Conservation (phyloP, 2,113 vertebrate species). For the Mirza zaza region DNA sequence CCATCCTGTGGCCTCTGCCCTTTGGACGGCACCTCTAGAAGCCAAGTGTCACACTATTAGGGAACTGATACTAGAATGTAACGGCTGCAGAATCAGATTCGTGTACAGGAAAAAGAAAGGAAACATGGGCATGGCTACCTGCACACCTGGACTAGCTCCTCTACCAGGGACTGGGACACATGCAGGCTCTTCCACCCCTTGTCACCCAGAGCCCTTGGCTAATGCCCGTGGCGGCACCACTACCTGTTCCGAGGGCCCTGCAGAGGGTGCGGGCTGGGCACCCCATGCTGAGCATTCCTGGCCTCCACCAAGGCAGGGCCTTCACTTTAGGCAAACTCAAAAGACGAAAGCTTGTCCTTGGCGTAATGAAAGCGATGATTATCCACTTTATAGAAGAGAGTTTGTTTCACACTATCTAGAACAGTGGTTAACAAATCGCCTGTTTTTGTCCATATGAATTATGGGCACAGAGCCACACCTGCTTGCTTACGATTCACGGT, state of each 20-base stretch:
- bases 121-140: not conserved
- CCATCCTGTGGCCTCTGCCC: not conserved
- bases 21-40: no score
- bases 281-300: fast-evolving
- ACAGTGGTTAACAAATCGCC: not conserved
- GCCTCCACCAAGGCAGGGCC: not conserved
- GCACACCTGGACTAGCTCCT: not conserved
- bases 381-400: not conserved
- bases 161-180: not conserved
- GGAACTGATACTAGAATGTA: not conserved
- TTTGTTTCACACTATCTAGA: not conserved
- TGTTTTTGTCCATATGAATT: not conserved
- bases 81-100: not conserved
- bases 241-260: fast-evolving
- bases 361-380: not conserved
- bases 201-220: fast-evolving
- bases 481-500: not conserved
- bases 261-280: fast-evolving
- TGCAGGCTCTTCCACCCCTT: not conserved
- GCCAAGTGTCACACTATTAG: not conserved
- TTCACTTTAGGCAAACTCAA: not conserved
- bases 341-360: not conserved
- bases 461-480: not conserved
- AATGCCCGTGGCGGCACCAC: fast-evolving
- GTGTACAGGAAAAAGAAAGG: not conserved